Evolutionary conservation across 1,140 invertebrate genomes (phyloP), one percentile per base, ranked within the genome.

Genomic region (Drosophila paulistorum): DNA sequence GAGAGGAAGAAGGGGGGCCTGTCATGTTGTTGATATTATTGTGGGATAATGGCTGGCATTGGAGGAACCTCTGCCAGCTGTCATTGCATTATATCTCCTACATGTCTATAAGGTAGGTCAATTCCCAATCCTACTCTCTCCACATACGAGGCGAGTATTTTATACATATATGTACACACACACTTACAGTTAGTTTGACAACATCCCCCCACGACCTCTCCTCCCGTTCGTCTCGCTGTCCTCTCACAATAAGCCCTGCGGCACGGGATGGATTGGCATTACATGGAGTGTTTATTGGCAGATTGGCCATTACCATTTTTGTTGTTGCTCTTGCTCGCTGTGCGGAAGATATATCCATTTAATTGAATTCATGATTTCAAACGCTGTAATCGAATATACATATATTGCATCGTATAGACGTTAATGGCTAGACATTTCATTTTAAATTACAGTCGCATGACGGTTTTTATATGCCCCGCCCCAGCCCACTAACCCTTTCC

Each of bases 21-120:
- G 60, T 13, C 45, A 37, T 37, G 20, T 75, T 70, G 61, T 7
- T 77, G 33, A 64, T 33, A 39, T 63, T 62, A 35, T 60, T 75
- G 60, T 23, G 57, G 71, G 71, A 79, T 69, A 68, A 80, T 80
- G 70, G 66, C 61, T 87, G 84, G 81, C 84, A 87, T 89, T 87
- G 84, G 73, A 54, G 30, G 35, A 26, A 7, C 57, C 74, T 74
- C 83, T 54, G 83, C 72, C 84, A 89, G 77, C 77, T 87, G 79
- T 87, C 79, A 79, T 39, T 81, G 66, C 57, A 26, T 68, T 63
- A 26, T 68, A 45, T 26, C 11, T 37, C 51, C 39, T 69, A 20
- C 37, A 17, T 37, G 33, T 74, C 39, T 20, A 35, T 66, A 73
- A 76, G 78, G 54, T 65, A 67, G 73, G 59, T 73, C 67, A 64